Evolutionary conservation across 2,113 vertebrate species (phyloP), one percentile per base, ranked within the genome.

Genomic region (Cyprinodon tularosa): DNA sequence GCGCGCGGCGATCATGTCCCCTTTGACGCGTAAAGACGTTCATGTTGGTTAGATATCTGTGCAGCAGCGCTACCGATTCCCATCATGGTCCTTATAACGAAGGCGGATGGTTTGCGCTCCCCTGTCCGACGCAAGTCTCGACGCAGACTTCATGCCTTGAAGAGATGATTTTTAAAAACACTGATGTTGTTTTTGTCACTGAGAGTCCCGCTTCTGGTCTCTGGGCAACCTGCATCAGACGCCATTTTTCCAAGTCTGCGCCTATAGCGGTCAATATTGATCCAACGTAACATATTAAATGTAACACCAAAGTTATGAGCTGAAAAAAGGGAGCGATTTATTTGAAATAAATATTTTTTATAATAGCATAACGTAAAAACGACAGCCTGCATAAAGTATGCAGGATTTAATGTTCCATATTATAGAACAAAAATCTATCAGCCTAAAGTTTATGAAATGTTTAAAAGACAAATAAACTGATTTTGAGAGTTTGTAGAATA

Each of bases 181-280:
- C 72, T 50, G 83, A 61, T 80, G 81, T 59, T 82, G 74, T 81
- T 57, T 57, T 57, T 77, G 77, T 78, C 82, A 79, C 70, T 44
- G 77, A 61, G 15, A 37, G 67, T 72, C 39, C 80, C 36, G 82
- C 88, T 85, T 22, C 82, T 78, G 47, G 10, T 7, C 0, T 62
- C 63, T 47, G 85, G 76, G 71, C 82, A 78, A 72, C 66, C 63
- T 12, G 44, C 70, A 76, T 62, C 78, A 81, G 89, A 71, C 91
- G 91, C 91, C 91, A 91, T 92, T 86, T 92, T 92, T 29, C 62
- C 74, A 48, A 89, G 72, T 87, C 77, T 77, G 77, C 85, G 44
- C 67, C 76, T 39, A 17, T 71, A 44, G 62, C 3, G 45, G 29
- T 59, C 38, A 70, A 76, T 62, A 12, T 62, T 74, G 44, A 70